phyloP scores from a whole-genome alignment of 2,888 invertebrate genomes.

The Chrysolina americana region DNA sequence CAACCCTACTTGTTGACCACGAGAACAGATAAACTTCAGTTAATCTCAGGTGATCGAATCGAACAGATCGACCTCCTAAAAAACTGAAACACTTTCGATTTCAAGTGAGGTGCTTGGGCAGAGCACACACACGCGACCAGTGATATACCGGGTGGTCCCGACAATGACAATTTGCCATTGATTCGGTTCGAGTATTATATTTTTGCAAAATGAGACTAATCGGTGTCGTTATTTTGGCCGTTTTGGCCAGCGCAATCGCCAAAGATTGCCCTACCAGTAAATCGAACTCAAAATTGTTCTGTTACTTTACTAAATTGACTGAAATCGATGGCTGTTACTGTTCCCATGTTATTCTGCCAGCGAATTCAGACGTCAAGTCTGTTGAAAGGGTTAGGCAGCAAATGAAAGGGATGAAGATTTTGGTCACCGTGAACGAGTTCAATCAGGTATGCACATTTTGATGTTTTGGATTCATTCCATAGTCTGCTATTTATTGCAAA shows the following conservation, averaged over 20 bases:
- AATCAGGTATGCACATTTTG: constrained; percentile 71
- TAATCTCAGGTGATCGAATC: constrained; percentile 60
- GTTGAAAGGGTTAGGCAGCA: constrained; percentile 71
- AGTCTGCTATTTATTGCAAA: too few species aligned
- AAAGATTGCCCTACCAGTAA: constrained; percentile 61
- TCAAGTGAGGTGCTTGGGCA: constrained; percentile 39
- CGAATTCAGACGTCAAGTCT: constrained; percentile 59
- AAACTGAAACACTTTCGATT: constrained; percentile 58
- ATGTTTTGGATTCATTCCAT: too few species aligned
- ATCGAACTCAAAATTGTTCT: constrained; percentile 64
- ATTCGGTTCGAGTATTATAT: background rate
- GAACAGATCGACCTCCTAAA: constrained; percentile 58
- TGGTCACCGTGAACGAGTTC: constrained; percentile 72
- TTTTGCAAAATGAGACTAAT: constrained; percentile 36
- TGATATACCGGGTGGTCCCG: constrained; percentile 28
- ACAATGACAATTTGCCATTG: constrained; percentile 22
- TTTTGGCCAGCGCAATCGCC: constrained; percentile 44
- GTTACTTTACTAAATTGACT: constrained; percentile 64
- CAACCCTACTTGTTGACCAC: constrained; percentile 50
- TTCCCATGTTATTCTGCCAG: constrained; percentile 65
- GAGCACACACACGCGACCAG: constrained; percentile 13
- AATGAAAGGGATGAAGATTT: constrained; percentile 72
- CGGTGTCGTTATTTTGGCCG: constrained; percentile 30
- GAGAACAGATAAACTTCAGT: constrained; percentile 54
- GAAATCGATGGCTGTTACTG: constrained; percentile 65